Evolutionary conservation across 1,140 invertebrate genomes (phyloP).

Genomic region (Amphibalanus amphitrite): DNA sequence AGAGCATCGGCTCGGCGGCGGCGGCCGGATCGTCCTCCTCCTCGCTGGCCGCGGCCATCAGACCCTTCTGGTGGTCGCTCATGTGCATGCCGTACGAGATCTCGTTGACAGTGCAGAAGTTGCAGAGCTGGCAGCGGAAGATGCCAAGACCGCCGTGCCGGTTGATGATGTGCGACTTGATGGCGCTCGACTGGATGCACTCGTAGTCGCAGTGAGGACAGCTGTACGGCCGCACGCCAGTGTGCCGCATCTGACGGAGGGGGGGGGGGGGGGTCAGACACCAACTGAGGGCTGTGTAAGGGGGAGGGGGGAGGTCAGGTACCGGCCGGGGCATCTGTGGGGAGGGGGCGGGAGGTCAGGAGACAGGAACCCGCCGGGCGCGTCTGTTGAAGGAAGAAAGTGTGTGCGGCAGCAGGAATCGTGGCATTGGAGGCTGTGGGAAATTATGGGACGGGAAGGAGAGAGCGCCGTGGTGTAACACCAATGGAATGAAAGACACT

Average conservation of each 20-base stretch:
- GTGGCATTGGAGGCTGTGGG: too few relatives aligned
- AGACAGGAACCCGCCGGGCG: too few relatives aligned
- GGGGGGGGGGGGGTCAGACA: too few relatives aligned
- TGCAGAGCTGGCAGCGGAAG: slow-evolving; percentile 26
- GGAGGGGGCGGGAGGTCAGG: too few relatives aligned
- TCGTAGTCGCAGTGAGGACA: slow-evolving; percentile 50
- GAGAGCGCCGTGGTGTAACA: too few relatives aligned
- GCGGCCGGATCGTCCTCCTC: slow-evolving; percentile 3
- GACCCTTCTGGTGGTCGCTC: slow-evolving; percentile 24
- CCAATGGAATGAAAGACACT: too few relatives aligned
- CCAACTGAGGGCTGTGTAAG: too few relatives aligned
- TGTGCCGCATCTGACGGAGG: slow-evolving; percentile 21
- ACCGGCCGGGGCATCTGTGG: too few relatives aligned
- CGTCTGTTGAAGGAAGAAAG: too few relatives aligned
- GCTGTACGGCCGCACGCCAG: slow-evolving; percentile 31
- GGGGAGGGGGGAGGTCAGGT: too few relatives aligned
- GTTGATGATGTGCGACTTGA: slow-evolving; percentile 39
- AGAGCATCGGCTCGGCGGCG: not conserved
- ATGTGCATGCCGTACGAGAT: slow-evolving; percentile 24
- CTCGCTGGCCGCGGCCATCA: slow-evolving; percentile 1
- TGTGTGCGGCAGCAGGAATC: too few relatives aligned
- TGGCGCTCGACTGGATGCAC: slow-evolving; percentile 45
- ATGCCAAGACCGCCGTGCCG: slow-evolving; percentile 29
- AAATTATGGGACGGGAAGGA: too few relatives aligned
- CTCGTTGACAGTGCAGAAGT: slow-evolving; percentile 26